Percentiles rank a stretch among this genome's conserved stretches.
Conservation (phyloP, 2,888 invertebrate genomes). For the Osedax frankpressi region DNA sequence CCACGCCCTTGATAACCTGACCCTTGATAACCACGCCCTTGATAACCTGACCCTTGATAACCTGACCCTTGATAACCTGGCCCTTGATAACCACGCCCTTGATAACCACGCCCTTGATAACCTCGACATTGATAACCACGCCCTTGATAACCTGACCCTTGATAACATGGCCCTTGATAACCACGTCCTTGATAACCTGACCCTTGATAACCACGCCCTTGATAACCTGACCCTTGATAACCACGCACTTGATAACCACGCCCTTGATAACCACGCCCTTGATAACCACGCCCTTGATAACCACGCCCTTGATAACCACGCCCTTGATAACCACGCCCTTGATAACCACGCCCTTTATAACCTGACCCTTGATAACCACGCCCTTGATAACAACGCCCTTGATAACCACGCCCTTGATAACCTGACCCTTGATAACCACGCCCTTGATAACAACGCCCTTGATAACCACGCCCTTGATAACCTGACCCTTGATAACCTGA, state of each 20-base stretch:
- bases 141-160: not conserved
- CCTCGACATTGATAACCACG: not conserved
- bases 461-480: too few relatives aligned
- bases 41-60: too few relatives aligned
- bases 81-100: not conserved
- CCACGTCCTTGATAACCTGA: not conserved
- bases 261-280: too few relatives aligned
- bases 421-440: not conserved
- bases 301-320: slow-evolving; percentile 33
- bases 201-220: not conserved
- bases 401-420: not conserved
- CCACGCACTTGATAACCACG: too few relatives aligned
- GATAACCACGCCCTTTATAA: slow-evolving; percentile 31
- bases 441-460: not conserved
- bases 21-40: not conserved
- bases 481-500: too few relatives aligned
- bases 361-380: too few relatives aligned
- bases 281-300: slow-evolving; percentile 32
- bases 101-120: not conserved
- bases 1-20: not conserved
- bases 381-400: not conserved
- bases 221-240: too few relatives aligned
- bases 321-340: slow-evolving; percentile 32
- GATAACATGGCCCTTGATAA: not conserved
- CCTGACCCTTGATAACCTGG: too few relatives aligned